Evolutionary conservation across 2,888 invertebrate species (phyloP).

Genomic region (Isotomurus palustris): DNA sequence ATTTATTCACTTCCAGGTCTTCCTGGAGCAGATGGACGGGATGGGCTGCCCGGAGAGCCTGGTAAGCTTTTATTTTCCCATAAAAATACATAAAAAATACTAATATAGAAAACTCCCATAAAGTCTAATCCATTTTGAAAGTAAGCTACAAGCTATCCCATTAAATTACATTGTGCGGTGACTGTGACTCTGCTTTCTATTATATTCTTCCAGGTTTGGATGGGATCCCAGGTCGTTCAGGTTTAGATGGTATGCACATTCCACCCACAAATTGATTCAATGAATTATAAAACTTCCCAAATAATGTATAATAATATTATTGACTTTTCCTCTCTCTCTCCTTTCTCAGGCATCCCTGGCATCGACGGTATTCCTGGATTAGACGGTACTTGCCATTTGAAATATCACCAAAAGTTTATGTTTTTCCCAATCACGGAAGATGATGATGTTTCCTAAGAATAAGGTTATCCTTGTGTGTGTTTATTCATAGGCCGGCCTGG

Average conservation of each 20-base stretch:
- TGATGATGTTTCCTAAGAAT: too few relatives aligned
- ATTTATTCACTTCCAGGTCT: slow-evolving; percentile 45
- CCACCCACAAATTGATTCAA: not conserved
- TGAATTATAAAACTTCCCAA: too few relatives aligned
- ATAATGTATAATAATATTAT: too few relatives aligned
- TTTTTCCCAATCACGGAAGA: too few relatives aligned
- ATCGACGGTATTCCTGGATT: slow-evolving; percentile 58
- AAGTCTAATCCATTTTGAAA: too few relatives aligned
- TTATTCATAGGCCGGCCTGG: slow-evolving; percentile 52
- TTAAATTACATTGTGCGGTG: slow-evolving; percentile 7
- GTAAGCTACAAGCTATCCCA: too few relatives aligned
- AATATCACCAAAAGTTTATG: too few relatives aligned
- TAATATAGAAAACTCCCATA: too few relatives aligned
- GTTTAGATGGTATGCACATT: slow-evolving; percentile 60
- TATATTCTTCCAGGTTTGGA: slow-evolving; percentile 58
- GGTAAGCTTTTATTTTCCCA: slow-evolving; percentile 48
- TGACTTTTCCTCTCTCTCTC: not conserved
- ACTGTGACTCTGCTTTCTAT: not conserved
- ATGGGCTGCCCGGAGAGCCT: slow-evolving; percentile 86
- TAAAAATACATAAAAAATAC: slow-evolving; percentile 7
- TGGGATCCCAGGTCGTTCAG: slow-evolving; percentile 67
- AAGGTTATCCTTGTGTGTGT: too few relatives aligned
- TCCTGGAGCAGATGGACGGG: slow-evolving; percentile 74
- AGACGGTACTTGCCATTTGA: slow-evolving; percentile 35
- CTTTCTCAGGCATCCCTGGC: slow-evolving; percentile 56